A percentile compares a stretch with the other conserved stretches of the same genome.
Conservation (phyloP, 2,888 invertebrate species). For the Drosophila siamana region DNA sequence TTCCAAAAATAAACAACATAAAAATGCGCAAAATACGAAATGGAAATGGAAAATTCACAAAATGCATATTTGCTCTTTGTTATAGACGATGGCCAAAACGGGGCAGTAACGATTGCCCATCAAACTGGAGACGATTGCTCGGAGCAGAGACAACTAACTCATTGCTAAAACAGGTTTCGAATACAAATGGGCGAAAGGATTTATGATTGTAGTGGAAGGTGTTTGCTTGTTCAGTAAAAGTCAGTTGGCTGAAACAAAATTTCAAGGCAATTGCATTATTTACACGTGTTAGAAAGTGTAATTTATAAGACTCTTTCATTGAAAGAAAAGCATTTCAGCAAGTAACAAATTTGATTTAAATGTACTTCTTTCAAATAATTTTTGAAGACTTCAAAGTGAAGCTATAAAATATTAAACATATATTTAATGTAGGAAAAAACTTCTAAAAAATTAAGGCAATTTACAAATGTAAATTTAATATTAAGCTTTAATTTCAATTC, state of each 20-base stretch:
- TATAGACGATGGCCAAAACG: slow-evolving; percentile 44
- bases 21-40: slow-evolving; percentile 70
- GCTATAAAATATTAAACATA: too few species aligned
- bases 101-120: slow-evolving; percentile 12
- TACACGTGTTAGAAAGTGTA: not conserved
- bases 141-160: not conserved
- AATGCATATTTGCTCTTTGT: slow-evolving; percentile 73
- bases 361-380: too few species aligned
- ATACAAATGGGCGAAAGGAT: not conserved
- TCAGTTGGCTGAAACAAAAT: not conserved
- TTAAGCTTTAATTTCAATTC: too few species aligned
- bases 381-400: too few species aligned
- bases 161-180: not conserved
- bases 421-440: too few species aligned
- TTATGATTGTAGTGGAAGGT: not conserved
- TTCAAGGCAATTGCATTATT: not conserved
- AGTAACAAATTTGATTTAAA: too few species aligned
- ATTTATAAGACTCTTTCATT: too few species aligned
- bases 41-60: slow-evolving; percentile 69
- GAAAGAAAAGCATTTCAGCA: too few species aligned
- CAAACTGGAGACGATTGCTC: not conserved
- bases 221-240: not conserved
- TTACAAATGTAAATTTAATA: too few species aligned
- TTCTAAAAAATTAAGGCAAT: too few species aligned
- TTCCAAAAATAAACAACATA: slow-evolving; percentile 79